Conservation (phyloP, 2,888 invertebrate species). For the Diogma glabrata region DNA sequence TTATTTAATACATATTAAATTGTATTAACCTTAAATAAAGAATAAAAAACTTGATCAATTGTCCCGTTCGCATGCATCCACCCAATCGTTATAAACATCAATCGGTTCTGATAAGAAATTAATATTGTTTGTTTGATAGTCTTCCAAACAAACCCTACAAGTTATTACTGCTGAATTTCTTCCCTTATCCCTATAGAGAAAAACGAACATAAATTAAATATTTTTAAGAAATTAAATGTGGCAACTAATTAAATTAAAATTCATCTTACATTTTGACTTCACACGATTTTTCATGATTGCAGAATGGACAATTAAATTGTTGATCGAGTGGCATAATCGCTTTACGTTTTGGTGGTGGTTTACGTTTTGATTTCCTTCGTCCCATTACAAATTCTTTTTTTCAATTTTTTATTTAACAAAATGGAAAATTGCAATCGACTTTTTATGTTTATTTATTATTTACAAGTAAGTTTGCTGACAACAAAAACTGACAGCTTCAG, state of each 20-base stretch:
- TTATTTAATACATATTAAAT: too few relatives aligned
- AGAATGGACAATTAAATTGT: conserved; percentile 98
- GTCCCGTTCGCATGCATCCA: conserved; percentile 95
- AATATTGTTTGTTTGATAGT: conserved; percentile 88
- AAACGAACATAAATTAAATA: background rate
- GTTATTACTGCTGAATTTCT: conserved; percentile 89
- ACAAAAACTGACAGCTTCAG: too few relatives aligned
- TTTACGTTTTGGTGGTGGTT: conserved; percentile 91
- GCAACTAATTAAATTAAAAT: conserved; percentile 11
- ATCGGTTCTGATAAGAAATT: conserved; percentile 94
- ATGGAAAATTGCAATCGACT: too few relatives aligned
- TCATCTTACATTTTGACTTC: conserved; percentile 96
- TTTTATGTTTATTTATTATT: too few relatives aligned
- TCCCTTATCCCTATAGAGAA: conserved; percentile 74
- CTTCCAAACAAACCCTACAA: conserved; percentile 91
- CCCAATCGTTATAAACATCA: conserved; percentile 99
- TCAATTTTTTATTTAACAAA: background rate
- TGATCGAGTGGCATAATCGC: conserved; percentile 87
- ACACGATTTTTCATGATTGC: conserved; percentile 98
- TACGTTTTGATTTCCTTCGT: conserved; percentile 90
- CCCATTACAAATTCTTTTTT: conserved; percentile 54
- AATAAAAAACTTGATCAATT: too few relatives aligned
- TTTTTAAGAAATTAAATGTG: background rate
- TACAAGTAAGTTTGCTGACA: too few relatives aligned
- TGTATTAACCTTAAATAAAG: too few relatives aligned